A percentile compares a stretch with the other conserved stretches of the same genome.
Conservation (phyloP, 2,113 vertebrate genomes). For the Trogon melanurus region DNA sequence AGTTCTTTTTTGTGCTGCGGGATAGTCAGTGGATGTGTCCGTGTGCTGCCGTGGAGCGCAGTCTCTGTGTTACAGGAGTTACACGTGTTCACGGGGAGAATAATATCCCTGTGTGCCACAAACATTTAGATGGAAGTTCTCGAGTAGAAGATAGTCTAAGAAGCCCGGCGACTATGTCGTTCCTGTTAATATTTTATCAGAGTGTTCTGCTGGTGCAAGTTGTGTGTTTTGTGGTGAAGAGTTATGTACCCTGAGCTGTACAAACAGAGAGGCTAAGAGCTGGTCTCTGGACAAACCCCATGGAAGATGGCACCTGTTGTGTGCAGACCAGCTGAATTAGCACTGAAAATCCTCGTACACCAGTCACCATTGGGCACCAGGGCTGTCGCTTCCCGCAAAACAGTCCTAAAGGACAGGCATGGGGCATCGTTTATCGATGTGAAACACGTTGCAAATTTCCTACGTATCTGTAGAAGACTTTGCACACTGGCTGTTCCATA, state of each 20-base stretch:
- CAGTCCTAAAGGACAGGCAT: too few relatives aligned
- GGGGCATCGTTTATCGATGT: not conserved
- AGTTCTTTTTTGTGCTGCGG: not conserved
- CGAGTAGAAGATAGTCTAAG: not conserved
- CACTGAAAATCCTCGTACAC: rapidly evolving
- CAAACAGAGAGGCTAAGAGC: not conserved
- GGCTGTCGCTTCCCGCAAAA: not conserved
- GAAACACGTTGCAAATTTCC: not conserved
- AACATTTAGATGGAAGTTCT: not conserved
- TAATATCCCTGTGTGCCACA: not conserved
- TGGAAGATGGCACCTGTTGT: not conserved
- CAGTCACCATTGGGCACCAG: not conserved
- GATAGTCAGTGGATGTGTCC: not conserved
- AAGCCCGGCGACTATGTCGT: not conserved
- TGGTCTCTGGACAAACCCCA: not conserved
- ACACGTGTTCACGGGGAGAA: not conserved
- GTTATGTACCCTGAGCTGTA: not conserved
- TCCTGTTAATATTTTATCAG: not conserved
- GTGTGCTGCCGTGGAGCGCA: not conserved
- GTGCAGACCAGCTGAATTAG: not conserved
- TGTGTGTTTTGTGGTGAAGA: not conserved
- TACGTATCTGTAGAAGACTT: not conserved
- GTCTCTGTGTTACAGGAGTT: not conserved
- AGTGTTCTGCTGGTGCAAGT: not conserved
- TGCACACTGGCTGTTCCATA: not conserved